phyloP scores from a whole-genome alignment of 2,888 invertebrate species.

The Candidula unifasciata region DNA sequence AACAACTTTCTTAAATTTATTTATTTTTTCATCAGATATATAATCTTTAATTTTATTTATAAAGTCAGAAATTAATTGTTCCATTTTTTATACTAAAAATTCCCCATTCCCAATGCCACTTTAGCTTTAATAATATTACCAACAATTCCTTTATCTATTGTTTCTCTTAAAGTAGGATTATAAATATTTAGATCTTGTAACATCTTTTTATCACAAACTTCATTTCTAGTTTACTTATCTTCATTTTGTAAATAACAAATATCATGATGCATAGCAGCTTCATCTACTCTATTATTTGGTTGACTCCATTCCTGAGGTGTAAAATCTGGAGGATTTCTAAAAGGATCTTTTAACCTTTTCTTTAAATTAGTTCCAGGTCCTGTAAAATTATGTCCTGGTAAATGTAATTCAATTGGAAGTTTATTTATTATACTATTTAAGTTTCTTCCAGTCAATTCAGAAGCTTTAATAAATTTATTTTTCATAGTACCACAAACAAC shows the following conservation, averaged over 20 bases:
- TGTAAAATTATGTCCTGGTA: conserved; percentile 31
- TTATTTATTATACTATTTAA: too few relatives aligned
- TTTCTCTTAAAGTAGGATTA: not conserved
- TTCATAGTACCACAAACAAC: conserved; percentile 39
- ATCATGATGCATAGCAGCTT: conserved; percentile 31
- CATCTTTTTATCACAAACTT: not conserved
- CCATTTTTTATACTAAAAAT: not conserved
- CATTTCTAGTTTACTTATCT: not conserved
- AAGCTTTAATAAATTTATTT: conserved; percentile 26
- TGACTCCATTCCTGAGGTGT: conserved; percentile 18
- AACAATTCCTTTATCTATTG: conserved; percentile 1
- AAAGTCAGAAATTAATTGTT: not conserved
- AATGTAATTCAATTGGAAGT: conserved; percentile 46
- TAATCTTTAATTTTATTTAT: not conserved
- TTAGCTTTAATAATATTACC: conserved; percentile 7
- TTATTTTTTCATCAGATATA: not conserved
- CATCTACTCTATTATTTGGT: conserved; percentile 24
- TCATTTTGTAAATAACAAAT: conserved; percentile 29
- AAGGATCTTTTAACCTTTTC: conserved; percentile 7
- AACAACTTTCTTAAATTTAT: not conserved
- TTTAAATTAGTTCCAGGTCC: conserved; percentile 19
- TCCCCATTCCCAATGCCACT: not conserved
- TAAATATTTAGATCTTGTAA: conserved; percentile 1
- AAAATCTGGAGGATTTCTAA: conserved; percentile 7
- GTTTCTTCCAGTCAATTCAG: too few relatives aligned